These are phyloP conservation scores for Oryzias javanicus DNA, from an alignment of 2,113 vertebrate species.

Conservation along the genomic window DNA sequence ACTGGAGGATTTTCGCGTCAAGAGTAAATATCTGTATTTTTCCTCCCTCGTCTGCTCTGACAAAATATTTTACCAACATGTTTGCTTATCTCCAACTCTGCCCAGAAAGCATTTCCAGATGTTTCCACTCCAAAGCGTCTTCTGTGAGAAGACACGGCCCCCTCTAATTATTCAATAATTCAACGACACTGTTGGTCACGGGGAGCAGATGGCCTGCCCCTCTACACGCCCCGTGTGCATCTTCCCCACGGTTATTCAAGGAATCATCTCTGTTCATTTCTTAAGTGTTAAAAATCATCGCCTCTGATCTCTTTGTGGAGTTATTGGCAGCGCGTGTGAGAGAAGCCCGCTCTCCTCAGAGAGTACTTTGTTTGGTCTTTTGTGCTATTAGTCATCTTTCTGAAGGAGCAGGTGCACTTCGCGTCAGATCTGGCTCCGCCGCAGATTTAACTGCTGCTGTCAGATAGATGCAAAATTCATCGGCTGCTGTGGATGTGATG, in stretches of 20 bases:
- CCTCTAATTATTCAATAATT: constrained; percentile 77
- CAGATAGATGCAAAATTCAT: constrained; percentile 9
- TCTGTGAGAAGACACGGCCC: constrained; percentile 62
- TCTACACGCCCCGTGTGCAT: constrained; percentile 54
- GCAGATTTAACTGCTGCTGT: constrained; percentile 10
- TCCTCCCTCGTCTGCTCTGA: neutral
- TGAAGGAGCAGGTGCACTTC: constrained; percentile 36
- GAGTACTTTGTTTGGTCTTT: constrained; percentile 18
- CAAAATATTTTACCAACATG: constrained; percentile 13
- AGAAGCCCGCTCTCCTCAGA: neutral
- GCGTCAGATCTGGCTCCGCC: constrained; percentile 14
- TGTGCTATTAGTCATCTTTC: constrained; percentile 15
- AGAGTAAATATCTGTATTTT: constrained; percentile 10
- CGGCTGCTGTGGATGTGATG: constrained; percentile 26
- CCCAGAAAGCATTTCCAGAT: neutral
- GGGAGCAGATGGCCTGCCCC: constrained; percentile 68
- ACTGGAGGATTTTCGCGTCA: constrained; percentile 18
- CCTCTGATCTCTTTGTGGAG: neutral
- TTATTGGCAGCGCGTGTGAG: neutral
- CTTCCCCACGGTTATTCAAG: constrained; percentile 44
- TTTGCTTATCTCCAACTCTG: constrained; percentile 27
- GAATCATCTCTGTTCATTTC: constrained; percentile 20
- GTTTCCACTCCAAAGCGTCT: constrained; percentile 38
- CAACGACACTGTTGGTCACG: constrained; percentile 79
- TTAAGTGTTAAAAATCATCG: constrained; percentile 8